These are phyloP conservation scores for Alca torda DNA, from an alignment of 2,797 vertebrate genomes.

Conservation along the genomic window DNA sequence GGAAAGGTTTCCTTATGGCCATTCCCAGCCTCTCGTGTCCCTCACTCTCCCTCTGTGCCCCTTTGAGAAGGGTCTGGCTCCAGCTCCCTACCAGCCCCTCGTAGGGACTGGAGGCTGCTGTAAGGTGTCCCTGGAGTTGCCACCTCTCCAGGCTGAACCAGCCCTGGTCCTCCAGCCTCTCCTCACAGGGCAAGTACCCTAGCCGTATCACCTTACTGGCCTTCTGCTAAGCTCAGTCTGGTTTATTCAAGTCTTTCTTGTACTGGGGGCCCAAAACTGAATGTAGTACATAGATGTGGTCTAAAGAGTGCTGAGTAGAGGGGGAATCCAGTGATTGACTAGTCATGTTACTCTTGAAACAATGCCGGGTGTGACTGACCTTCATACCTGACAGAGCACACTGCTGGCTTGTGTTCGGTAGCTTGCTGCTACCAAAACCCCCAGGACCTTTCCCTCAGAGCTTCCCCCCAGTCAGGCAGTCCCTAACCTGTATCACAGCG, in stretches of 20 bases:
- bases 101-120: fast-evolving
- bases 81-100: fast-evolving
- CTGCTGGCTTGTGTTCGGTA: background rate
- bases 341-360: background rate
- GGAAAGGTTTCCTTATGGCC: background rate
- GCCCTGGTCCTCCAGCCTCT: background rate
- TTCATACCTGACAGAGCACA: background rate
- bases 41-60: background rate
- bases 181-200: fast-evolving
- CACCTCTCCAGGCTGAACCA: background rate
- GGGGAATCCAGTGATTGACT: background rate
- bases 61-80: background rate
- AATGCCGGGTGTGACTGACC: background rate
- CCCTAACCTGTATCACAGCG: background rate
- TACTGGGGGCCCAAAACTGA: background rate
- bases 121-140: background rate
- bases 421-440: background rate
- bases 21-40: fast-evolving
- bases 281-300: background rate
- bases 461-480: background rate
- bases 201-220: fast-evolving
- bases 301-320: background rate
- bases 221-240: background rate
- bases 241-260: background rate
- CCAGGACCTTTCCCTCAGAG: background rate